Conservation (phyloP, 2,888 invertebrate species). For the Lithophane semibrunnea region DNA sequence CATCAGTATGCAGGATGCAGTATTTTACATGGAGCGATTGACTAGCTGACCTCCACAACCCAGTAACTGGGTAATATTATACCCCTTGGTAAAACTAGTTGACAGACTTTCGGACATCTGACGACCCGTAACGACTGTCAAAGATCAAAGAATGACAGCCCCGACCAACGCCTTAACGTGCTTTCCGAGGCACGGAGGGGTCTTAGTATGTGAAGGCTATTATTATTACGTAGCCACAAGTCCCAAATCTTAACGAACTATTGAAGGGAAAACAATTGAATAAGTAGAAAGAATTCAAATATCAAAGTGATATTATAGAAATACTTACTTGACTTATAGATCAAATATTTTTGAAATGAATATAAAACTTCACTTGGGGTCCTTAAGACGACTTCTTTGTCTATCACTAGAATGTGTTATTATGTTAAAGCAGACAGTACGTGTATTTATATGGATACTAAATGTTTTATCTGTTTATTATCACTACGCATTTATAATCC, state of each 20-base stretch:
- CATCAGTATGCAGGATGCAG: too few relatives aligned
- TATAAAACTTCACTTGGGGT: constrained; percentile 14
- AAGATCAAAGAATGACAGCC: too few relatives aligned
- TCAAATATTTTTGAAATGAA: not conserved
- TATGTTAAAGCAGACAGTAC: not conserved
- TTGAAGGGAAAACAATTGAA: not conserved
- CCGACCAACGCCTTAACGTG: too few relatives aligned
- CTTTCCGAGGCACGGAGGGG: too few relatives aligned
- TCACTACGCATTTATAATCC: constrained; percentile 30
- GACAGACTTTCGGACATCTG: too few relatives aligned
- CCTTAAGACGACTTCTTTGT: constrained; percentile 36
- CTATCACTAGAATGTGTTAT: constrained; percentile 39
- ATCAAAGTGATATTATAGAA: not conserved
- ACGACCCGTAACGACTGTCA: too few relatives aligned
- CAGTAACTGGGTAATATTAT: too few relatives aligned
- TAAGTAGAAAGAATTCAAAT: not conserved
- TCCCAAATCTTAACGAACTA: not conserved
- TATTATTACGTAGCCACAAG: too few relatives aligned
- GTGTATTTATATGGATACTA: constrained; percentile 54
- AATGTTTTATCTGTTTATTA: constrained; percentile 55
- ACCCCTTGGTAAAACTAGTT: too few relatives aligned
- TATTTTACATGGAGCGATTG: too few relatives aligned
- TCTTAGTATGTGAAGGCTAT: too few relatives aligned
- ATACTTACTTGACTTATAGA: constrained; percentile 51
- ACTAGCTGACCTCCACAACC: too few relatives aligned